Percentiles rank a stretch among this genome's conserved stretches.
phyloP scores from a whole-genome alignment of 2,797 vertebrate species.

The Gouania willdenowi region DNA sequence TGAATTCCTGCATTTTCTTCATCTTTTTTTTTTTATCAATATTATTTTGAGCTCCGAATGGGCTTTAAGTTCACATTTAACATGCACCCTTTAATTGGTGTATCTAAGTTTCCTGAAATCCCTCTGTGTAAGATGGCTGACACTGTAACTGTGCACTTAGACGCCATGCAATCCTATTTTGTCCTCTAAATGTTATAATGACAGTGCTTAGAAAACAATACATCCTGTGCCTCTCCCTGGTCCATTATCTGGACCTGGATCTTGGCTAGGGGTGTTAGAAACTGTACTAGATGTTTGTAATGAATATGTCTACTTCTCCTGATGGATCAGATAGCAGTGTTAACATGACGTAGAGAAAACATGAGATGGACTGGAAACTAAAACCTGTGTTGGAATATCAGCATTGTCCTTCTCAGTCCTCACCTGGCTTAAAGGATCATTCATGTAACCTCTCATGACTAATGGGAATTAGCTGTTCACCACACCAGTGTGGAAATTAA shows the following conservation, averaged over 20 bases:
- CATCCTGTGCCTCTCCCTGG: constrained; percentile 46
- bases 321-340: constrained; percentile 58
- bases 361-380: constrained; percentile 63
- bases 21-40: not conserved
- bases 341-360: constrained; percentile 71
- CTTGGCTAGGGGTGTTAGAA: constrained; percentile 71
- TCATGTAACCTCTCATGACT: constrained; percentile 60
- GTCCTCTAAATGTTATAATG: constrained; percentile 80
- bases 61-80: not conserved
- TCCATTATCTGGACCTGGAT: constrained; percentile 63
- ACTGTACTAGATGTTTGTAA: constrained; percentile 74
- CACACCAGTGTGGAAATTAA: constrained; percentile 20
- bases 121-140: constrained; percentile 16
- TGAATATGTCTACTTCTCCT: constrained; percentile 69
- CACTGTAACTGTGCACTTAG: constrained; percentile 52
- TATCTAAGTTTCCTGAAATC: constrained; percentile 11
- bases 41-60: not conserved
- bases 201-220: constrained; percentile 68
- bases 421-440: constrained; percentile 60
- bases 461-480: constrained; percentile 41
- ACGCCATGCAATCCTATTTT: constrained; percentile 64
- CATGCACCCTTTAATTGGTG: constrained; percentile 4
- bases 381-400: constrained; percentile 66
- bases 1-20: not conserved
- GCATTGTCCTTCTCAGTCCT: constrained; percentile 59